Evolutionary conservation across 2,888 invertebrate genomes (phyloP).

Genomic region (Eretmocerus hayati): DNA sequence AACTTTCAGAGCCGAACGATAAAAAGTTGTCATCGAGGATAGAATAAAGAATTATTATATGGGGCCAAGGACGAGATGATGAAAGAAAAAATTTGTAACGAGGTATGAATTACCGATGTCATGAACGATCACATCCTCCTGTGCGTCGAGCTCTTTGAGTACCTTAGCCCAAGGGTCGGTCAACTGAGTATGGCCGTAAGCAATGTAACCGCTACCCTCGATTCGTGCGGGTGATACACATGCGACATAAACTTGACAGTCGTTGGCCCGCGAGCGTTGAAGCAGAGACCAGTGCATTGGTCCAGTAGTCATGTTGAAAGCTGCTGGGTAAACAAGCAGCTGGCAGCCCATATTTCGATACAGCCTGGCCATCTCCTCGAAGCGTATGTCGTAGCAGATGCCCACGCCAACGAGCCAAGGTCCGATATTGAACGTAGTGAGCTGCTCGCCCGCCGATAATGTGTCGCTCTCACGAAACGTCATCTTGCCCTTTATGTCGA

Average conservation of each 20-base stretch:
- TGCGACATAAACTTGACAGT: slow-evolving; percentile 85
- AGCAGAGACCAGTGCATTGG: slow-evolving; percentile 89
- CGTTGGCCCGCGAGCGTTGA: slow-evolving; percentile 72
- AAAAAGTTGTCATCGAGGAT: too few relatives aligned
- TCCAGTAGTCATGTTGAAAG: slow-evolving; percentile 95
- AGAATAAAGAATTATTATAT: too few relatives aligned
- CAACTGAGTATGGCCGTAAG: slow-evolving; percentile 82
- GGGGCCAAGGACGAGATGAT: too few relatives aligned
- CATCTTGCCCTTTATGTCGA: slow-evolving; percentile 89
- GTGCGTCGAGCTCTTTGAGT: slow-evolving; percentile 60
- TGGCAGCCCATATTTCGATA: slow-evolving; percentile 67
- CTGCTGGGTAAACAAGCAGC: slow-evolving; percentile 84
- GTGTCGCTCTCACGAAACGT: slow-evolving; percentile 87
- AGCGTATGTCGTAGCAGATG: slow-evolving; percentile 91
- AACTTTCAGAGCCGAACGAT: too few relatives aligned
- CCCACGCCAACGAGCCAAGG: slow-evolving; percentile 78
- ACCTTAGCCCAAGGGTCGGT: slow-evolving; percentile 81
- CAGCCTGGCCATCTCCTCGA: slow-evolving; percentile 77
- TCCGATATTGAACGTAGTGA: slow-evolving; percentile 67
- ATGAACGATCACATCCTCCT: slow-evolving; percentile 63
- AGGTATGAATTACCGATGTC: slow-evolving; percentile 71
- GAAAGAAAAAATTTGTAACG: too few relatives aligned
- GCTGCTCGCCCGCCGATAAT: slow-evolving; percentile 65
- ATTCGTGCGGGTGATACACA: slow-evolving; percentile 79
- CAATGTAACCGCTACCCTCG: slow-evolving; percentile 64